Evolutionary conservation across 2,888 invertebrate species (phyloP), one percentile per base, ranked within the genome.

Genomic region (Abrostola triplasia): DNA sequence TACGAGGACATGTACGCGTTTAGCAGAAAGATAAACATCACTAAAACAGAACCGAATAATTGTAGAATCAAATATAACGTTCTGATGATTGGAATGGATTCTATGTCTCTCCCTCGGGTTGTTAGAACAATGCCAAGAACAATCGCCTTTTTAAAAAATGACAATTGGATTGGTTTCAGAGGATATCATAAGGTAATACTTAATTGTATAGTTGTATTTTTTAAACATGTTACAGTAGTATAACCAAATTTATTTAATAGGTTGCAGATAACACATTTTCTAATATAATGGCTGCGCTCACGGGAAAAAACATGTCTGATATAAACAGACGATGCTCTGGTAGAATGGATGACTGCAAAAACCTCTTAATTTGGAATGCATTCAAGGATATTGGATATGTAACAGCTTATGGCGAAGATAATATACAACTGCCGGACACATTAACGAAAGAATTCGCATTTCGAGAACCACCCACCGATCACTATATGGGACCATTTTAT

Each of bases 261-360:
- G 96, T 97, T 68, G 98, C 96, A 7, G 98, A 98, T 83, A 98
- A 98, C 82, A 98, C 98, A 0, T 98, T 97, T 84, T 98, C 98
- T 0, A 99, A 99, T 89, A 90, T 99, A 55, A 97, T 98, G 95
- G 98, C 98, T 0, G 95, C 97, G 50, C 92, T 97, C 11, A 96
- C 97, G 0, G 98, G 98, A 0, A 94, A 95, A 70, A 95, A 93
- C 12, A 91, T 96, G 11, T 92, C 95, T 53, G 78, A 87, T 0
- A 85, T 93, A 52, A 95, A 95, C 73, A 88, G 93, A 37, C 95
- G 95, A 11, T 95, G 93, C 71, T 90, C 88, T 7, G 84, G 84
- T 36, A 81, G 90, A 56, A 95, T 95, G 84, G 95, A 95, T 41
- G 84, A 96, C 56, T 97, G 98, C 80, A 95, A 95, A 56, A 96